phyloP scores from a whole-genome alignment of 2,888 invertebrate genomes.

The Dasysyrphus albostriatus region DNA sequence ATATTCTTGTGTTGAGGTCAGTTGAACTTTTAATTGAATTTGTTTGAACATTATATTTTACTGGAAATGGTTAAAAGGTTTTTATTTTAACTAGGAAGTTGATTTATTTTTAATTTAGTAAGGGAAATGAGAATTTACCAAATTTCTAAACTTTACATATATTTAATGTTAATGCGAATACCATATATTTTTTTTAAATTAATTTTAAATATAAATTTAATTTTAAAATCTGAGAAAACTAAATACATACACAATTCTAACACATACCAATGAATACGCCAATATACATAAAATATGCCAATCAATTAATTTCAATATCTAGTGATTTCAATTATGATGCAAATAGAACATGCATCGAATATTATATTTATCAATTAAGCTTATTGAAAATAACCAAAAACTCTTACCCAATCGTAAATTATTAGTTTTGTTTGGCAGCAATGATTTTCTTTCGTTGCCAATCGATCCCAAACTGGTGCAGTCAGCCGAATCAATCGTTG shows the following conservation, averaged over 20 bases:
- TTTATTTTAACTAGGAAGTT: too few relatives aligned
- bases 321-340: neutral
- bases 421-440: conserved; percentile 81
- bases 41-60: too few relatives aligned
- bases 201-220: neutral
- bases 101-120: too few relatives aligned
- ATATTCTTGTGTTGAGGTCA: too few relatives aligned
- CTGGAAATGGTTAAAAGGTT: too few relatives aligned
- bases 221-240: neutral
- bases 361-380: neutral
- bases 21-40: too few relatives aligned
- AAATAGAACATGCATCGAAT: neutral
- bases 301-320: neutral
- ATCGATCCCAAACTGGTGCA: conserved; percentile 82
- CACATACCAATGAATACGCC: neutral
- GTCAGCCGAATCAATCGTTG: conserved; percentile 83
- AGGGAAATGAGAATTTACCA: too few relatives aligned
- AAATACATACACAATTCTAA: neutral
- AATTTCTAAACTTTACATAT: too few relatives aligned
- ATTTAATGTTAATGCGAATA: too few relatives aligned
- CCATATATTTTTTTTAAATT: neutral
- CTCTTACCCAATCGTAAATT: conserved; percentile 83
- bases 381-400: neutral
- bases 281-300: neutral
- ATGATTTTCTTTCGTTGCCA: conserved; percentile 81